Evolutionary conservation across 2,888 invertebrate genomes (phyloP).

Genomic region (Apodemia zela): DNA sequence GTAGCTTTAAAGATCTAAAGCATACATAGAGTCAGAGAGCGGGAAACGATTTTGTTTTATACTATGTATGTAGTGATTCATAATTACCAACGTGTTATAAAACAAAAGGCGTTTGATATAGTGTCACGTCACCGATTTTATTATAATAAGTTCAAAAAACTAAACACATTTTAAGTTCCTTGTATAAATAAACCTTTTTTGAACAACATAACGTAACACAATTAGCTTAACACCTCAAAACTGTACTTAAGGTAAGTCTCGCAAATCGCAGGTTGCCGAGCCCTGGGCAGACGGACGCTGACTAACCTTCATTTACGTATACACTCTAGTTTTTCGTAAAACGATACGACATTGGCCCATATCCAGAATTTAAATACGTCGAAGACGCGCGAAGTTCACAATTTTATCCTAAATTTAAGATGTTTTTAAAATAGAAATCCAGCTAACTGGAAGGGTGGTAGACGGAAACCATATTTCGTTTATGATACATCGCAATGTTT

Average conservation of each 20-base stretch:
- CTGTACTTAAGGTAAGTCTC: background rate
- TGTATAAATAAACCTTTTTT: background rate
- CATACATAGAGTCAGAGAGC: too few species aligned
- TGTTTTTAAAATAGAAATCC: conserved; percentile 1
- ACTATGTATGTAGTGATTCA: too few species aligned
- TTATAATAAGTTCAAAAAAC: background rate
- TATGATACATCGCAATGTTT: background rate
- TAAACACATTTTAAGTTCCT: background rate
- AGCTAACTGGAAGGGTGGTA: conserved; percentile 9
- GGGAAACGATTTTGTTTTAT: too few species aligned
- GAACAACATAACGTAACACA: background rate
- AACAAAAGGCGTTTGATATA: too few species aligned
- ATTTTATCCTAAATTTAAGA: conserved; percentile 12
- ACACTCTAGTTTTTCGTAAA: conserved; percentile 18
- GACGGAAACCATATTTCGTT: background rate
- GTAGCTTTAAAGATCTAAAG: too few species aligned
- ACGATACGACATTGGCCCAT: conserved; percentile 20
- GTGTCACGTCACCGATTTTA: too few species aligned
- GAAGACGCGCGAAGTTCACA: conserved; percentile 21
- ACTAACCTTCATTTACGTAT: conserved; percentile 16
- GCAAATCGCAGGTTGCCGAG: conserved; percentile 1
- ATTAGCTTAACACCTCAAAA: background rate
- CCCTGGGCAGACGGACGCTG: background rate
- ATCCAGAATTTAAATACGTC: conserved; percentile 20
- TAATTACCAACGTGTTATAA: too few species aligned